phyloP scores from a whole-genome alignment of 2,113 vertebrate genomes.

The Chrysochloris asiatica region DNA sequence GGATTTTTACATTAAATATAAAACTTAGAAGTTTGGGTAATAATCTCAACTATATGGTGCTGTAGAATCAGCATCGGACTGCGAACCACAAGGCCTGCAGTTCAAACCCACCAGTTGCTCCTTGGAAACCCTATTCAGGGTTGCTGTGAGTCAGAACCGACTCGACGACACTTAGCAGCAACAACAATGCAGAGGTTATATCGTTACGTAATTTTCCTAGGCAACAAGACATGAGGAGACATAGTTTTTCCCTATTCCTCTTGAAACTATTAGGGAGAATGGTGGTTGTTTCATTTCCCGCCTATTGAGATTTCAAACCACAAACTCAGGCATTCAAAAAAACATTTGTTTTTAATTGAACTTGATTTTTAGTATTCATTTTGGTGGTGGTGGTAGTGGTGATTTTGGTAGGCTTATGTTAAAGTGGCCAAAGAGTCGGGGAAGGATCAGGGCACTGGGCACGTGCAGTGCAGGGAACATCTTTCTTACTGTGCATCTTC shows the following conservation, averaged over 20 bases:
- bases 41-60: slow-evolving; percentile 11
- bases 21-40: slow-evolving; percentile 19
- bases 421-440: background rate
- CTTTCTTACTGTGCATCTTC: background rate
- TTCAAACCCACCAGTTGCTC: too few relatives aligned
- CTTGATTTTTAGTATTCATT: slow-evolving; percentile 32
- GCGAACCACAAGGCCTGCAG: too few relatives aligned
- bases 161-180: too few relatives aligned
- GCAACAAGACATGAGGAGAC: background rate
- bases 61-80: too few relatives aligned
- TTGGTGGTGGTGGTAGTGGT: too few relatives aligned
- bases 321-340: background rate
- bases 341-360: slow-evolving; percentile 12
- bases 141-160: too few relatives aligned
- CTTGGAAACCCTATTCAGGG: too few relatives aligned
- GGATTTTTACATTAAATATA: slow-evolving; percentile 33
- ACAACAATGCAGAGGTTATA: background rate
- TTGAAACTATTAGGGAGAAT: background rate
- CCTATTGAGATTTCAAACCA: background rate
- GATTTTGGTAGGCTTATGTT: background rate
- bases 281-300: slow-evolving; percentile 30
- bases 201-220: background rate
- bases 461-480: background rate
- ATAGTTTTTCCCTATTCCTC: background rate
- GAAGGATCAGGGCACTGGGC: background rate